A percentile compares a stretch with the other conserved stretches of the same genome.
These are phyloP conservation scores for Tuta absoluta DNA, from an alignment of 2,888 invertebrate genomes.

Conservation along the genomic window DNA sequence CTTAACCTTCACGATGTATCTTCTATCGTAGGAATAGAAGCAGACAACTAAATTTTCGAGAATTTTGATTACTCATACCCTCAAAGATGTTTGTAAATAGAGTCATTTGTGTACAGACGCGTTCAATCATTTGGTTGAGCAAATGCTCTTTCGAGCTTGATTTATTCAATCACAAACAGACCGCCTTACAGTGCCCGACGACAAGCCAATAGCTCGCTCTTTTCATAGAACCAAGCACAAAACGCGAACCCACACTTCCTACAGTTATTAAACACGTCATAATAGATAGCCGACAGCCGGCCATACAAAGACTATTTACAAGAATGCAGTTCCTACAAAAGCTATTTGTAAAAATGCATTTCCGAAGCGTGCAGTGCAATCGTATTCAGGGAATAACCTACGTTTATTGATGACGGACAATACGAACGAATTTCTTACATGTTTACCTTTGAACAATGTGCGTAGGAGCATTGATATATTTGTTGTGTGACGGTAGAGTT, in stretches of 20 bases:
- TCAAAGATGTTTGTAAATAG: not conserved
- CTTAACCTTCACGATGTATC: no score
- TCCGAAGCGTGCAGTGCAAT: conserved; percentile 35
- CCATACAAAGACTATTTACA: conserved; percentile 59
- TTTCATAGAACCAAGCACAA: conserved; percentile 42
- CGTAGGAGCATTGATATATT: conserved; percentile 61
- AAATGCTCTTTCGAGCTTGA: conserved; percentile 40
- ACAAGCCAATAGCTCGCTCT: conserved; percentile 53
- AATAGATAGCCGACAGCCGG: conserved; percentile 57
- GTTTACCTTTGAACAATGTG: conserved; percentile 68
- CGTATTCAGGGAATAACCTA: conserved; percentile 49
- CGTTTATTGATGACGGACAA: conserved; percentile 61
- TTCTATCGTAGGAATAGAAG: no score
- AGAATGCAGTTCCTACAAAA: conserved; percentile 28
- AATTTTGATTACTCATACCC: not conserved
- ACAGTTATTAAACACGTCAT: conserved; percentile 60
- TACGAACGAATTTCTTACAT: conserved; percentile 64
- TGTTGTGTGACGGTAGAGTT: conserved; percentile 34
- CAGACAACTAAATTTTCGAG: not conserved
- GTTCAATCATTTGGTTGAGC: conserved; percentile 44
- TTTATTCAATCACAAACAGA: conserved; percentile 51
- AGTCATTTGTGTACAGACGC: conserved; percentile 35
- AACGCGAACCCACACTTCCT: conserved; percentile 58
- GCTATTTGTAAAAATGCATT: conserved; percentile 44
- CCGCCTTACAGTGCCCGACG: conserved; percentile 51